phyloP scores from a whole-genome alignment of 2,888 invertebrate genomes.

The Sphecodes monilicornis region DNA sequence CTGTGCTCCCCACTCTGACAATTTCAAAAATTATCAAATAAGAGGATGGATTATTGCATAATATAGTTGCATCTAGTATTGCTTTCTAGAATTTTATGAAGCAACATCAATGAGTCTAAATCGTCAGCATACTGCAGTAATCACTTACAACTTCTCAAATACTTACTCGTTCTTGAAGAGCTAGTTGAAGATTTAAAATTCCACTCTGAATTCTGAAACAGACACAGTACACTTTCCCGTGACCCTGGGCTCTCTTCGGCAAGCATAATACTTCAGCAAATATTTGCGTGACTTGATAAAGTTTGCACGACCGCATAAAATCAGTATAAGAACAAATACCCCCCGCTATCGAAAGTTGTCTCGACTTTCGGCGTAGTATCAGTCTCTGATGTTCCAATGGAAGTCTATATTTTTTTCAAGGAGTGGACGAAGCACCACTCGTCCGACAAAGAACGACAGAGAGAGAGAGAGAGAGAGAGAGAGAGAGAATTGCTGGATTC shows the following conservation, averaged over 20 bases:
- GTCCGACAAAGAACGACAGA: slow-evolving; percentile 56
- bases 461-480: background rate
- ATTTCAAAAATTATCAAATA: background rate
- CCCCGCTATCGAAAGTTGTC: background rate
- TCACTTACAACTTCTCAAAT: background rate
- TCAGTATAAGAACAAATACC: background rate
- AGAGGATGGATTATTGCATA: too few relatives aligned
- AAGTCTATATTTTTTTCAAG: slow-evolving; percentile 10
- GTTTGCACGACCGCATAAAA: background rate
- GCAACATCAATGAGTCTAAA: background rate
- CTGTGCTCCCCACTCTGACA: too few relatives aligned
- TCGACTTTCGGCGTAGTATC: background rate
- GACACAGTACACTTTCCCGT: too few relatives aligned
- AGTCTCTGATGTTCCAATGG: background rate
- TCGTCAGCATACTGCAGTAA: background rate
- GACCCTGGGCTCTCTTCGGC: background rate
- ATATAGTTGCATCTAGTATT: too few relatives aligned
- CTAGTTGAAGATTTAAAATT: too few relatives aligned
- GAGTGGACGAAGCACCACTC: slow-evolving; percentile 45
- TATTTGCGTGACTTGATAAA: background rate
- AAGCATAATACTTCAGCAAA: background rate
- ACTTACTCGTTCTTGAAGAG: background rate
- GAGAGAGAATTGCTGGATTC: slow-evolving; percentile 20
- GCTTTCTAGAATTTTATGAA: background rate
- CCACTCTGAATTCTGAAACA: background rate